Conservation (phyloP, 2,113 vertebrate species). For the Connochaetes taurinus region DNA sequence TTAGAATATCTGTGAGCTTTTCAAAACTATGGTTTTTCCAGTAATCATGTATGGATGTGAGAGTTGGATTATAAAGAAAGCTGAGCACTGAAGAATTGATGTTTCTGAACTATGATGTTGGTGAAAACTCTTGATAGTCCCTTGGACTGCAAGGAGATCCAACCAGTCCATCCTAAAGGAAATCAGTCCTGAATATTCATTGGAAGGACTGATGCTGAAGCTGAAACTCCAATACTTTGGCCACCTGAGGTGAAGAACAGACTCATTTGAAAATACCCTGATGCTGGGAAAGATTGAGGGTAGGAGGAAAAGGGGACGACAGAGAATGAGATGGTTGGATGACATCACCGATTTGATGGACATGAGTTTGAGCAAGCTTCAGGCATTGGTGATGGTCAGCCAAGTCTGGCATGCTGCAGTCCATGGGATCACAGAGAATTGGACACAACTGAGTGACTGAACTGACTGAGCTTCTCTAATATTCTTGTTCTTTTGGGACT, state of each 20-base stretch:
- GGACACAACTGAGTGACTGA: neutral
- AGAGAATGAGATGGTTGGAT: neutral
- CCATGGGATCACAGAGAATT: neutral
- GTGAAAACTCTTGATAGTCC: neutral
- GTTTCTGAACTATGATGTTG: neutral
- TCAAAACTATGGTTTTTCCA: neutral
- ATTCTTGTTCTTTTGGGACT: neutral
- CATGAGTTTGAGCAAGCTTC: neutral
- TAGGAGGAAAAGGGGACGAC: accelerated
- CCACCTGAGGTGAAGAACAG: neutral
- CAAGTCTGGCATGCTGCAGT: neutral
- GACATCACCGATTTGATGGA: neutral
- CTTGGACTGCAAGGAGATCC: neutral
- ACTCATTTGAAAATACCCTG: neutral
- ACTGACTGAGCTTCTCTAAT: neutral
- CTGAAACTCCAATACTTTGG: neutral
- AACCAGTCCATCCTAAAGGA: neutral
- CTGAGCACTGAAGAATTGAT: neutral
- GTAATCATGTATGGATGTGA: neutral
- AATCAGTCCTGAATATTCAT: neutral
- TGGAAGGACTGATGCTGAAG: neutral
- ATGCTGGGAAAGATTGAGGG: neutral
- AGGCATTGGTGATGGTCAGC: neutral
- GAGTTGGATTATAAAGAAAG: neutral
- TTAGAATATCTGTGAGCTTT: neutral